phyloP scores from a whole-genome alignment of 2,888 invertebrate genomes.

The Pharmacophagus antenor region DNA sequence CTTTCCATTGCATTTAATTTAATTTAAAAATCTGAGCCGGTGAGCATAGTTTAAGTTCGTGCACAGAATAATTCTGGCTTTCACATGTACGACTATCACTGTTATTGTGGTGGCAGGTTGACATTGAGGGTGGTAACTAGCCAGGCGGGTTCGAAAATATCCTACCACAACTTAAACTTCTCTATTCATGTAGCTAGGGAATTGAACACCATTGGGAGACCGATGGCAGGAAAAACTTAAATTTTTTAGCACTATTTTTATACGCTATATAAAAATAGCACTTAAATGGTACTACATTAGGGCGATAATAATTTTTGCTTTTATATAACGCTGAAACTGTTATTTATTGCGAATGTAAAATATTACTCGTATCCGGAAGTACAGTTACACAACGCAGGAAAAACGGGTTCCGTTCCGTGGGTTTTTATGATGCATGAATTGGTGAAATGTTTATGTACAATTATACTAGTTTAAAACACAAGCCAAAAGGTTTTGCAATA shows the following conservation, averaged over 20 bases:
- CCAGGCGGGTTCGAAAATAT: too few species aligned
- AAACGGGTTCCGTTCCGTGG: conserved; percentile 9
- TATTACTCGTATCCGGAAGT: conserved; percentile 15
- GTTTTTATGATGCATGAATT: conserved; percentile 11
- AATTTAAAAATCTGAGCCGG: background rate
- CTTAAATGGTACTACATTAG: background rate
- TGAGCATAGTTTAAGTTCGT: background rate
- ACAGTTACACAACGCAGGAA: conserved; percentile 4
- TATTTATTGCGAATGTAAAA: conserved; percentile 19
- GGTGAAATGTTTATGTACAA: background rate
- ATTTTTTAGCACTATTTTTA: too few species aligned
- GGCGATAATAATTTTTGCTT: conserved; percentile 9
- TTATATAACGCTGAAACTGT: conserved; percentile 10
- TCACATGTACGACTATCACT: too few species aligned
- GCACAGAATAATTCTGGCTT: too few species aligned
- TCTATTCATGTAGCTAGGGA: too few species aligned
- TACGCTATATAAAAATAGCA: background rate
- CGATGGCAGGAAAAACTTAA: too few species aligned
- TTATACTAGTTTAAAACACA: too few species aligned
- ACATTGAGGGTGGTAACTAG: too few species aligned
- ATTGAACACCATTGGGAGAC: too few species aligned
- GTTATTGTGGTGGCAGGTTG: too few species aligned
- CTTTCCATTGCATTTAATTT: conserved; percentile 1
- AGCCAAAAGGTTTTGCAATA: too few species aligned
- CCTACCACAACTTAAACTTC: too few species aligned